Evolutionary conservation across 2,888 invertebrate genomes (phyloP).

Genomic region (Gastrophysa polygoni): DNA sequence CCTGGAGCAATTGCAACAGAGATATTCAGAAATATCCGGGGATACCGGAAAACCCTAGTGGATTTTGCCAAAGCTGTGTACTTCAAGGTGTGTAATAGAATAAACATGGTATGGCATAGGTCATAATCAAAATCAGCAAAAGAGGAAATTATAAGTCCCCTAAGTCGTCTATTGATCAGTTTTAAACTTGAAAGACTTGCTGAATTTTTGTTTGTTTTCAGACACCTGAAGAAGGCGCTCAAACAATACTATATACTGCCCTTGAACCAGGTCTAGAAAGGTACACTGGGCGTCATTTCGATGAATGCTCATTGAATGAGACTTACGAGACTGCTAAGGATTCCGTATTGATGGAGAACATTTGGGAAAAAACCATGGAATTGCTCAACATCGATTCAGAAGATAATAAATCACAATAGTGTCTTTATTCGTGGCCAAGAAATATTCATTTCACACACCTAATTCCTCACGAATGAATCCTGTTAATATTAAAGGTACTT

Average conservation of each 20-base stretch:
- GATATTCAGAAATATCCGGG: conserved; percentile 28
- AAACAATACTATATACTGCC: conserved; percentile 36
- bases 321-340: conserved; percentile 28
- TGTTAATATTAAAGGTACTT: too few relatives aligned
- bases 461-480: too few relatives aligned
- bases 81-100: conserved; percentile 37
- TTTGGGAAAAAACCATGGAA: conserved; percentile 36
- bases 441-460: too few relatives aligned
- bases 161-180: too few relatives aligned
- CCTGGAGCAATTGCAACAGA: conserved; percentile 44
- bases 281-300: conserved; percentile 35
- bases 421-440: too few relatives aligned
- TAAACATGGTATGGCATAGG: too few relatives aligned
- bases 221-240: conserved; percentile 38
- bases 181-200: neutral
- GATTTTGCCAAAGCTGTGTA: conserved; percentile 14
- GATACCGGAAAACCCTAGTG: conserved; percentile 19
- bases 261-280: conserved; percentile 34
- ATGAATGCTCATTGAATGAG: conserved; percentile 29
- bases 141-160: too few relatives aligned
- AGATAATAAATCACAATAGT: too few relatives aligned
- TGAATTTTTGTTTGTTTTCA: conserved; percentile 14
- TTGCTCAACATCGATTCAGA: conserved; percentile 20
- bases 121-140: too few relatives aligned
- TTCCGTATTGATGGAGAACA: conserved; percentile 16